These are phyloP conservation scores for Drosophila subobscura DNA, from an alignment of 1,140 invertebrate genomes.

Conservation along the genomic window DNA sequence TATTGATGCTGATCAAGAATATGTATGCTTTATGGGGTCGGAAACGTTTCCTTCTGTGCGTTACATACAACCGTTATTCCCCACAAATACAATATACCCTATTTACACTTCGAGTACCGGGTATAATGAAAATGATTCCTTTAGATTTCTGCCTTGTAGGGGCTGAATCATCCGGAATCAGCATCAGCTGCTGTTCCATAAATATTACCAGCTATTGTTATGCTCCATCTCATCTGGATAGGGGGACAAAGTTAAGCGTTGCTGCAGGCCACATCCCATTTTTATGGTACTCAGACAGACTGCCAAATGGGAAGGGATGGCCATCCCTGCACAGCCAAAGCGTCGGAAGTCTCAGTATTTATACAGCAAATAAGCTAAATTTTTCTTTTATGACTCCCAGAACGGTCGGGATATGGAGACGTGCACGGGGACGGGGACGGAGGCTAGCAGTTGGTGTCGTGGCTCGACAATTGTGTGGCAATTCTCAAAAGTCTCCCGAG, in stretches of 20 bases:
- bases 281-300: conserved; percentile 49
- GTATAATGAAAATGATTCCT: conserved; percentile 53
- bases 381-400: conserved; percentile 75
- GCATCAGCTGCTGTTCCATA: conserved; percentile 45
- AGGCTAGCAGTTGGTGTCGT: conserved; percentile 45
- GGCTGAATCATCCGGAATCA: conserved; percentile 39
- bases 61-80: no score
- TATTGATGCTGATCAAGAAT: no score
- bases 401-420: conserved; percentile 29
- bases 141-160: conserved; percentile 26
- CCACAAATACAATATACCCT: no score
- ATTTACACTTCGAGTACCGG: no score
- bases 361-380: conserved; percentile 80
- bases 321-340: conserved; percentile 26
- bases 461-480: conserved; percentile 75
- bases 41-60: no score
- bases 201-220: conserved; percentile 54
- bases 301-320: conserved; percentile 20
- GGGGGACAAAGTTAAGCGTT: conserved; percentile 17
- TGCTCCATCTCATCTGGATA: conserved; percentile 4
- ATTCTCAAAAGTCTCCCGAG: conserved; percentile 74
- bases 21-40: no score
- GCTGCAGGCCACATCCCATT: conserved; percentile 60
- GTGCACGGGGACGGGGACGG: conserved; percentile 16
- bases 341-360: conserved; percentile 73